These are phyloP conservation scores for Thaleichthys pacificus DNA, from an alignment of 2,797 vertebrate species.

Conservation along the genomic window DNA sequence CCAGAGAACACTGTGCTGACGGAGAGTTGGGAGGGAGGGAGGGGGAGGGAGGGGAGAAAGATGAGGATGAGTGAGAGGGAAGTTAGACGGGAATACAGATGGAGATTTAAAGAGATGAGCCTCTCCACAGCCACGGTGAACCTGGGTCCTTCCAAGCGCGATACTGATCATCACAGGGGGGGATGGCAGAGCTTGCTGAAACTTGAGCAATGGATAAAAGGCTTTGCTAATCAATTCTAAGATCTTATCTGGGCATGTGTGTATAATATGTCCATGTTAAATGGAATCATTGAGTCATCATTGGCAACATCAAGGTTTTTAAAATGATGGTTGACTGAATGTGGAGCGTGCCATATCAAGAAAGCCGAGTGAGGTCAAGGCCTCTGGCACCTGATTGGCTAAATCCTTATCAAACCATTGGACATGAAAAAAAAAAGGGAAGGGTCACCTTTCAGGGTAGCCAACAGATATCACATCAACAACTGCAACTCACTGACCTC, in stretches of 20 bases:
- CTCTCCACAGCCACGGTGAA: conserved; percentile 65
- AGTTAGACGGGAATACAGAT: not conserved
- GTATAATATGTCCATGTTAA: not conserved
- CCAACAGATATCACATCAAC: not conserved
- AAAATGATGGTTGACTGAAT: not conserved
- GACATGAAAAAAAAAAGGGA: conserved; percentile 31
- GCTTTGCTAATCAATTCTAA: not conserved
- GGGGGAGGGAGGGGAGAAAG: not conserved
- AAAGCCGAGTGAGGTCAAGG: not conserved
- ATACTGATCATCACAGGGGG: conserved; percentile 83
- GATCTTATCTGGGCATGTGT: not conserved
- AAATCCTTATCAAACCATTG: conserved; percentile 27
- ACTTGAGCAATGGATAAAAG: not conserved
- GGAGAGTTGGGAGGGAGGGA: conserved; percentile 18
- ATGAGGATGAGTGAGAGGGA: not conserved
- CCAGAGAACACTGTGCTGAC: conserved; percentile 73
- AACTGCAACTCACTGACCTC: not conserved
- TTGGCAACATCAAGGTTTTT: not conserved
- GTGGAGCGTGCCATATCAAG: not conserved
- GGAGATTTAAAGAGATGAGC: not conserved
- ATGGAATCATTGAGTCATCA: not conserved
- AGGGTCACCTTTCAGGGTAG: conserved; percentile 41
- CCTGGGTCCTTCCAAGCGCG: conserved; percentile 79
- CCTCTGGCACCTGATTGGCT: not conserved
- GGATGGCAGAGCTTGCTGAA: not conserved